These are phyloP conservation scores for Aphelenchoides fujianensis DNA, from an alignment of 1,140 invertebrate genomes.

Conservation along the genomic window DNA sequence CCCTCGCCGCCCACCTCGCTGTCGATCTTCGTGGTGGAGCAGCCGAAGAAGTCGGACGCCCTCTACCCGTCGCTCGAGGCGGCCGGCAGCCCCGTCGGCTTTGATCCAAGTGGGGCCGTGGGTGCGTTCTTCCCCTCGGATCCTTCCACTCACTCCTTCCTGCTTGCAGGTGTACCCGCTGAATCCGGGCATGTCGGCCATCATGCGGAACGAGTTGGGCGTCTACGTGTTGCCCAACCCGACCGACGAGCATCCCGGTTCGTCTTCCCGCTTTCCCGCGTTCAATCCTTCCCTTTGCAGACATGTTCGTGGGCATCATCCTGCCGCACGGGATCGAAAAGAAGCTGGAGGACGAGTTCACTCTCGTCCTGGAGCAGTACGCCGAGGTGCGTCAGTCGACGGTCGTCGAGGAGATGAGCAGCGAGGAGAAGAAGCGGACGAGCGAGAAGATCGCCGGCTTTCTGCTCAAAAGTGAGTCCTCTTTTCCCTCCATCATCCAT, in stretches of 20 bases:
- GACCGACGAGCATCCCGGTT: constrained; percentile 43
- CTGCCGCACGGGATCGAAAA: constrained; percentile 34
- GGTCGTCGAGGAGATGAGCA: too few relatives aligned
- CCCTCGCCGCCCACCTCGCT: constrained; percentile 19
- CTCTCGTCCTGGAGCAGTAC: constrained; percentile 34
- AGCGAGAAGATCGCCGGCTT: constrained; percentile 22
- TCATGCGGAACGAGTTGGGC: constrained; percentile 30
- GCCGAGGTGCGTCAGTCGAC: constrained; percentile 10
- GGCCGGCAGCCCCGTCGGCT: background rate
- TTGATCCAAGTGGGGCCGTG: constrained; percentile 27
- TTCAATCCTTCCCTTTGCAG: too few relatives aligned
- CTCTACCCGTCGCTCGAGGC: background rate
- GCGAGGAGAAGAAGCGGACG: constrained; percentile 26
- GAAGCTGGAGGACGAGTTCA: constrained; percentile 39
- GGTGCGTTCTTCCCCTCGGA: too few relatives aligned
- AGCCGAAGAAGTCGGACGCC: constrained; percentile 6
- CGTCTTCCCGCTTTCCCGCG: too few relatives aligned
- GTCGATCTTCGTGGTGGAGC: constrained; percentile 16
- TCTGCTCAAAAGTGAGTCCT: constrained; percentile 11
- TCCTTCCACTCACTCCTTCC: too few relatives aligned
- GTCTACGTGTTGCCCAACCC: constrained; percentile 49
- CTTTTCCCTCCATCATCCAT: background rate
- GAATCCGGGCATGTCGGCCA: background rate
- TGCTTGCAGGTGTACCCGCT: constrained; percentile 22
- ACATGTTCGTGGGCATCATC: constrained; percentile 51